A percentile compares a stretch with the other conserved stretches of the same genome.
These are phyloP conservation scores for Cosmopolites sordidus DNA, from an alignment of 2,888 invertebrate genomes.

Conservation along the genomic window DNA sequence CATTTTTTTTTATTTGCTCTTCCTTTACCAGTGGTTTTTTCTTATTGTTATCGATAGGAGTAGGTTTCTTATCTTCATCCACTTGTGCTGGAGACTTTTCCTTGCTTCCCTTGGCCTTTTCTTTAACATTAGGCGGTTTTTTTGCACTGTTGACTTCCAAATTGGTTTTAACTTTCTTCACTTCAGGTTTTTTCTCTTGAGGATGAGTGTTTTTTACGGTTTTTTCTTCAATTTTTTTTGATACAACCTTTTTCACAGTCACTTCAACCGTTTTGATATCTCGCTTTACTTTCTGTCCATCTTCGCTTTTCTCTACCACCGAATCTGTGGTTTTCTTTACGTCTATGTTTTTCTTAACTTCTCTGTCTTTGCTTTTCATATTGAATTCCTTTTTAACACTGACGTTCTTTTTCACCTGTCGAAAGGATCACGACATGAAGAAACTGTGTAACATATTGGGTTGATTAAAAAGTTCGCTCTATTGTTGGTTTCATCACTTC, in stretches of 20 bases:
- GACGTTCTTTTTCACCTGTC: constrained; percentile 20
- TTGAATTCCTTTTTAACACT: constrained; percentile 22
- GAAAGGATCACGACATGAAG: no score
- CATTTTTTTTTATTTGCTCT: constrained; percentile 6
- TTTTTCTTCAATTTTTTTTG: constrained; percentile 16
- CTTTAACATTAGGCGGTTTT: constrained; percentile 6
- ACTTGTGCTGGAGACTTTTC: background rate
- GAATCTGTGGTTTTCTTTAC: constrained; percentile 21
- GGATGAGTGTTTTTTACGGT: constrained; percentile 5
- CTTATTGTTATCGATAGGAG: background rate
- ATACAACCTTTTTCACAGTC: constrained; percentile 23
- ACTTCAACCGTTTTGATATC: constrained; percentile 17
- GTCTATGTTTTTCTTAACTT: constrained; percentile 24
- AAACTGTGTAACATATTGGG: no score
- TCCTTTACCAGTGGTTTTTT: background rate
- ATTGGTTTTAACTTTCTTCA: no score
- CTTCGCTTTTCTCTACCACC: constrained; percentile 13
- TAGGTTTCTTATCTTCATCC: background rate
- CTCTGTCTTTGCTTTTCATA: constrained; percentile 17
- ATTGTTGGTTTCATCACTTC: no score
- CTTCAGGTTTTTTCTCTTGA: constrained; percentile 4
- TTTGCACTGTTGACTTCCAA: background rate
- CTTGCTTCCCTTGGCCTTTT: background rate
- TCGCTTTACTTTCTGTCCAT: constrained; percentile 13
- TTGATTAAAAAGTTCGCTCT: no score